Conservation (phyloP, 2,113 vertebrate genomes). For the Varanus salvator region DNA sequence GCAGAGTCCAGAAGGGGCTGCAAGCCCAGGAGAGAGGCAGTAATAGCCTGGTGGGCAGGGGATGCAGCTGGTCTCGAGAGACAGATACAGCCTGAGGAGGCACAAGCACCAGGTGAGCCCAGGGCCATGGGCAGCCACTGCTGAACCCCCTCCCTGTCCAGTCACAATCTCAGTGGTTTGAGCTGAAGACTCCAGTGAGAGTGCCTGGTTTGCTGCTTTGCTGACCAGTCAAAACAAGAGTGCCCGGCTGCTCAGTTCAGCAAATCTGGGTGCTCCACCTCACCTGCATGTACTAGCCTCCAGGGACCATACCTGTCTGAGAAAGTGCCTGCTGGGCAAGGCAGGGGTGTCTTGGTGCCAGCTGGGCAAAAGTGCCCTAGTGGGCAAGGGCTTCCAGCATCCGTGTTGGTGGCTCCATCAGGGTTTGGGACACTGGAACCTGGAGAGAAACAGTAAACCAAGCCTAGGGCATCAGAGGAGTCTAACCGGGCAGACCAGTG, state of each 20-base stretch:
- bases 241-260: neutral
- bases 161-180: neutral
- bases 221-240: neutral
- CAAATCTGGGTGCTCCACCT: neutral
- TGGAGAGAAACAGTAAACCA: constrained; percentile 26
- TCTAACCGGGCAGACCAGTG: neutral
- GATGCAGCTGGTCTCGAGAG: constrained; percentile 77
- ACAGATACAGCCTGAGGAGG: constrained; percentile 78
- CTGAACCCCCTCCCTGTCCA: neutral
- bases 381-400: constrained; percentile 87
- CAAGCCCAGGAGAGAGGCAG: constrained; percentile 82
- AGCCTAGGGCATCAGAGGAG: neutral
- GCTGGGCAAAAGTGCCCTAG: constrained; percentile 87
- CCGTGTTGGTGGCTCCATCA: constrained; percentile 76
- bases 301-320: constrained; percentile 81
- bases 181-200: neutral
- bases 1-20: constrained; percentile 85
- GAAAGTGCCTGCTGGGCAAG: constrained; percentile 87
- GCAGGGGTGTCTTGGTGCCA: constrained; percentile 81
- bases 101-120: neutral
- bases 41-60: constrained; percentile 83
- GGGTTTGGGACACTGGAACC: constrained; percentile 75
- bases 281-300: too few relatives aligned
- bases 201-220: too few relatives aligned
- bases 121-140: neutral